These are phyloP conservation scores for Sarcophaga peregrina DNA, from an alignment of 1,140 invertebrate species.

Conservation along the genomic window DNA sequence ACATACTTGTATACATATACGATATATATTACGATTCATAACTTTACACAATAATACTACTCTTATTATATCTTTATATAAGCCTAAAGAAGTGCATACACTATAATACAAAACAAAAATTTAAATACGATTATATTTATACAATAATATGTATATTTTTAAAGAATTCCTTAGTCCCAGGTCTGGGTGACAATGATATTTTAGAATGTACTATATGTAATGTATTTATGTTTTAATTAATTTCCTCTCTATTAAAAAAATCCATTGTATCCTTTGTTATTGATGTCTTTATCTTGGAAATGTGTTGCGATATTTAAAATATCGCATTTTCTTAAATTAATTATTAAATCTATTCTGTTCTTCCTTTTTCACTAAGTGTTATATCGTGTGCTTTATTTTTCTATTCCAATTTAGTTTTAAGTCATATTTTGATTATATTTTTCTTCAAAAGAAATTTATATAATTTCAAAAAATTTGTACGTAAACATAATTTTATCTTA, in stretches of 20 bases:
- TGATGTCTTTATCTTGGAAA: too few species aligned
- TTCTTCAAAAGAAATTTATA: constrained; percentile 4
- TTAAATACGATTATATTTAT: background rate
- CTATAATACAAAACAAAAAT: background rate
- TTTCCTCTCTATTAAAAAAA: too few species aligned
- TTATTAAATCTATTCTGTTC: background rate
- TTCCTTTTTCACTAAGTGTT: background rate
- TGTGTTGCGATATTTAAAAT: background rate
- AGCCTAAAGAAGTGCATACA: background rate
- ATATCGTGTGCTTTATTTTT: background rate
- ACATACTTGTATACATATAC: too few species aligned
- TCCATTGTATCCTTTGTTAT: too few species aligned
- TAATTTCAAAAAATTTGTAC: background rate
- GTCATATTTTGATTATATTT: background rate
- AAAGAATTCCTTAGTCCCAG: background rate
- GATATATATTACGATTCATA: background rate
- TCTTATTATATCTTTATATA: background rate
- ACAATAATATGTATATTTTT: background rate
- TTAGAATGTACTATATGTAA: background rate
- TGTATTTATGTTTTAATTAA: too few species aligned
- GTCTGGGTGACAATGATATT: background rate
- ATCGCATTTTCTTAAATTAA: background rate
- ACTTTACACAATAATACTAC: background rate
- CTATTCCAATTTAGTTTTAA: constrained; percentile 22
- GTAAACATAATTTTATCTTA: background rate